These are phyloP conservation scores for Acronicta psi DNA, from an alignment of 2,888 invertebrate species.

Conservation along the genomic window DNA sequence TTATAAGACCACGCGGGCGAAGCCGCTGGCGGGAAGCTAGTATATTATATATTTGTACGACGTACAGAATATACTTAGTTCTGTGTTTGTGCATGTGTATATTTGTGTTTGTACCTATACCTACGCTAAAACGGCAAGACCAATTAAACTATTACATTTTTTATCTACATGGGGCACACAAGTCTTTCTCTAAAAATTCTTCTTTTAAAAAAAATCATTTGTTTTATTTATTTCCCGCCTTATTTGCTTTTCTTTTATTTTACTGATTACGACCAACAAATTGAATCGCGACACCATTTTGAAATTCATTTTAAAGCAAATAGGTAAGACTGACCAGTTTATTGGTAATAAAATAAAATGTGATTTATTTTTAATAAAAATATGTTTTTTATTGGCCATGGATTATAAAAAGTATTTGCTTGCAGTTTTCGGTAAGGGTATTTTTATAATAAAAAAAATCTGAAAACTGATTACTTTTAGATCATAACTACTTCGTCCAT, in stretches of 20 bases:
- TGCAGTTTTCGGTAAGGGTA: slow-evolving; percentile 51
- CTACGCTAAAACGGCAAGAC: no score
- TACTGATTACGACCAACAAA: slow-evolving; percentile 43
- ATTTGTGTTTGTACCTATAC: no score
- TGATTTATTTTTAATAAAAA: slow-evolving; percentile 28
- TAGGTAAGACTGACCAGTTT: slow-evolving; percentile 17
- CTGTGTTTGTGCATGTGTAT: no score
- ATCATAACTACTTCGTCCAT: no score
- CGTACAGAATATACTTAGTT: no score
- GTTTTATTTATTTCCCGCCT: slow-evolving; percentile 29
- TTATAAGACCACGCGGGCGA: no score
- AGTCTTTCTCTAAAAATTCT: not conserved
- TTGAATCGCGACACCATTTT: slow-evolving; percentile 38
- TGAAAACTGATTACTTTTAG: no score
- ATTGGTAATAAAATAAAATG: slow-evolving; percentile 31
- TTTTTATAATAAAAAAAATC: slow-evolving; percentile 2
- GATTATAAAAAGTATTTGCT: slow-evolving; percentile 38
- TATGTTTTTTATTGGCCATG: slow-evolving; percentile 39
- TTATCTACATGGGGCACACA: no score
- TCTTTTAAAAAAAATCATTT: slow-evolving; percentile 14
- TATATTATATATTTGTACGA: no score
- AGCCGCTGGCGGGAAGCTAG: no score
- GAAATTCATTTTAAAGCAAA: slow-evolving; percentile 34
- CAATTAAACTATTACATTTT: no score
- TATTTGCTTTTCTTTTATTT: slow-evolving; percentile 20